Evolutionary conservation across 2,113 vertebrate genomes (phyloP).

Genomic region (Salvelinus sp.): DNA sequence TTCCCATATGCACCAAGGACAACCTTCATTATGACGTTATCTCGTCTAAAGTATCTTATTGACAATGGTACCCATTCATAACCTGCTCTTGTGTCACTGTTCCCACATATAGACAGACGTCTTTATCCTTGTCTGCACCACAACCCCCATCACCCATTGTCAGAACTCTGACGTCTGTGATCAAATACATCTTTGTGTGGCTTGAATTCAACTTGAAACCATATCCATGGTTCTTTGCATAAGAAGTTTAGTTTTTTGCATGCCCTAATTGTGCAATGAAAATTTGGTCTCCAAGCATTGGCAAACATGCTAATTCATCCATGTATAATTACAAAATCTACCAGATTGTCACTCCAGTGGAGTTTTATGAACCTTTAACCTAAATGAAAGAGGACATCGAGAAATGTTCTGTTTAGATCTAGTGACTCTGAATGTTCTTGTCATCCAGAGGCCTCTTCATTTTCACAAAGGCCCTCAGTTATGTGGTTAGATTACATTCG

Average conservation of each 20-base stretch:
- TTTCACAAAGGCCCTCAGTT: not conserved
- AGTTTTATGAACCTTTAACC: not conserved
- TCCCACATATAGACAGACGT: constrained; percentile 14
- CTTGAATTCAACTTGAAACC: not conserved
- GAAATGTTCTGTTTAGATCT: not conserved
- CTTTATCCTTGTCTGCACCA: not conserved
- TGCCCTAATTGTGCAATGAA: not conserved
- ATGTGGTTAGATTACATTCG: not conserved
- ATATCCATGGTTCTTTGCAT: not conserved
- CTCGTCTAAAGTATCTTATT: constrained; percentile 37
- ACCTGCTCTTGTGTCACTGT: constrained; percentile 27
- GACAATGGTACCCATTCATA: constrained; percentile 44
- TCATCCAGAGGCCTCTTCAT: not conserved
- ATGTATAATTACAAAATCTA: not conserved
- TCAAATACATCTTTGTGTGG: constrained; percentile 12
- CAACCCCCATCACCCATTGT: not conserved
- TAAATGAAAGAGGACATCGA: not conserved
- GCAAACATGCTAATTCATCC: not conserved
- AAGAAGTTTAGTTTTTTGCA: not conserved
- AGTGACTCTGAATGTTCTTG: not conserved
- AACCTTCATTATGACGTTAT: constrained; percentile 37
- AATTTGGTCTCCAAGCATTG: not conserved
- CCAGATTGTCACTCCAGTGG: not conserved
- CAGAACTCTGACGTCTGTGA: constrained; percentile 16
- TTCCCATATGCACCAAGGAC: constrained; percentile 21